These are phyloP conservation scores for Apocheima hispidaria DNA, from an alignment of 2,888 invertebrate genomes.

Conservation along the genomic window DNA sequence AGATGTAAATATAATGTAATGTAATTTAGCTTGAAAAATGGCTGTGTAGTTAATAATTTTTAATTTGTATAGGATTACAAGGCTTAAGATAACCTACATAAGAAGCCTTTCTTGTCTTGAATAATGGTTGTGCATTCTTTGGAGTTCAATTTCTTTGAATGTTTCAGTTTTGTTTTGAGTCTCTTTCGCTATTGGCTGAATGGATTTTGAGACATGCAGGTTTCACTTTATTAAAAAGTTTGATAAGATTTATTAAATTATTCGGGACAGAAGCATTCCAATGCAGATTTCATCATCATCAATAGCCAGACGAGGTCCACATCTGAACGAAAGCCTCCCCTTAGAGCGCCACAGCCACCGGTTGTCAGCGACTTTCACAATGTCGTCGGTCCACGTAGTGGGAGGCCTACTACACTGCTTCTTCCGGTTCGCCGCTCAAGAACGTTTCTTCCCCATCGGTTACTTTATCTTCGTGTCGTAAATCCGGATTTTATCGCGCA, in stretches of 20 bases:
- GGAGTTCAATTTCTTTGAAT: constrained; percentile 38
- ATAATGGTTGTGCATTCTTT: constrained; percentile 41
- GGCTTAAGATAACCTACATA: constrained; percentile 60
- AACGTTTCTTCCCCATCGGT: too few species aligned
- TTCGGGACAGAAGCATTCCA: not conserved
- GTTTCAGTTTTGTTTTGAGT: not conserved
- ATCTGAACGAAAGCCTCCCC: too few species aligned
- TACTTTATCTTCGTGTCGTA: too few species aligned
- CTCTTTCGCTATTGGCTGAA: constrained; percentile 27
- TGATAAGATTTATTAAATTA: not conserved
- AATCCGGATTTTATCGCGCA: too few species aligned
- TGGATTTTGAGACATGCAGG: constrained; percentile 7
- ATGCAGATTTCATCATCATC: not conserved
- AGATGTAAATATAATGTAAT: constrained; percentile 44
- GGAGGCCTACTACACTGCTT: too few species aligned
- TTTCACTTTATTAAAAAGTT: constrained; percentile 20
- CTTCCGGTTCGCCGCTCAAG: too few species aligned
- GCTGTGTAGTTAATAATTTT: constrained; percentile 63
- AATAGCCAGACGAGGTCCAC: not conserved
- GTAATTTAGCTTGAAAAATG: constrained; percentile 63
- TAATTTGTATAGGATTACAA: constrained; percentile 75
- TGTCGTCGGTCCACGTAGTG: too few species aligned
- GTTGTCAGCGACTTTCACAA: too few species aligned
- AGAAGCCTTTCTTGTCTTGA: constrained; percentile 44
- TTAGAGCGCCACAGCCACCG: too few species aligned